Base-by-base conservation (phyloP, 2,113 vertebrate genomes). In the Toxostoma redivivum region DNA sequence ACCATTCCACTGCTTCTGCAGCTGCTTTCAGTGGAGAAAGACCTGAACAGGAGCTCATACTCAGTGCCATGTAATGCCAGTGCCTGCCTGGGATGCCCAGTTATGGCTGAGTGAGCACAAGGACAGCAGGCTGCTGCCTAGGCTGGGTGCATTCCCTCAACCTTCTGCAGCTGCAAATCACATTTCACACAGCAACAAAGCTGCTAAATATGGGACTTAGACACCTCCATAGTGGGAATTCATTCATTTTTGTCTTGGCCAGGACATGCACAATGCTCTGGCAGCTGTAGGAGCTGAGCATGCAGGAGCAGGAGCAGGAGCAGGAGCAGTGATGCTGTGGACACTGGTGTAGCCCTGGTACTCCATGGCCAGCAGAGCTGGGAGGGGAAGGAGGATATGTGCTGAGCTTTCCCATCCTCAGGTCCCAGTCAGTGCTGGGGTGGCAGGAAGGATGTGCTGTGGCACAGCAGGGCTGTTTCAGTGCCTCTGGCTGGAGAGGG, bases 221-320 rank as follows among this genome's bases (percentile, higher is more conserved):
- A 48, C 27, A 45, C 22, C 54, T n/a, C 24, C 15, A 6, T 13
- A 24, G 18, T 1, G 18, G 33, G 31, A 81, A 61, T 21, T 8
- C 0, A 2, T 16, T 23, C 8, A 15, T 35, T 81, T 86, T 81
- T 71, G 7, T 50, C 67, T 64, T 1, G 1, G 11, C 22, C 1
- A 1, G 54, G 67, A 54, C 8, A 9, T 0, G 0, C 5, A 3
- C 0, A 0, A 18, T 73, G 72, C 25, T 62, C 44, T 38, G 56
- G 21, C 1, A 76, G 53, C 51, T 9, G 22, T 58, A 31, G 51
- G 66, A 82, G 20, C 24, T 20, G 53, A 78, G 47, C 4, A 1
- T 18, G 28, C 2, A 4, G 44, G 11, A 66, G 10, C 1, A 2
- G 76, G 60, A 69, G 28, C 2, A 4, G 44, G 11, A 66, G 10